Evolutionary conservation across 2,888 invertebrate genomes (phyloP), one percentile per base, ranked within the genome.

Genomic region (Hyles lineata): DNA sequence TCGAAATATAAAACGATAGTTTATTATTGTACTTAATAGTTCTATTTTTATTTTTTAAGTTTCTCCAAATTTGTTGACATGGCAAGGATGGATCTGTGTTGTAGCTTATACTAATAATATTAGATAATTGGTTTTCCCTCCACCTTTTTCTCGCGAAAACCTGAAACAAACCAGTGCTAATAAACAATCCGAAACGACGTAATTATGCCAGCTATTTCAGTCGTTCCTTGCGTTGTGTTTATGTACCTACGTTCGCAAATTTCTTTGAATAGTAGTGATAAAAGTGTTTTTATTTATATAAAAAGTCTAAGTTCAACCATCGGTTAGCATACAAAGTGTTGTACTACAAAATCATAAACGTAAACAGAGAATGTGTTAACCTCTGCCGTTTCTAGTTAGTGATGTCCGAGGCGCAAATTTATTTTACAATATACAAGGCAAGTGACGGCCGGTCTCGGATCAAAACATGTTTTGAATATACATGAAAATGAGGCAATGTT

Each of bases 101-200:
- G 32, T 5, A 67, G 15, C 19, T n/a, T 35, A 62, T n/a, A 32
- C 50, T 50, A 23, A 17, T 21, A 23, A 50, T 15, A 50, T 50
- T 67, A 15, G 43, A 8, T 35, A 63, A 35, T 63, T 35, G 35
- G 11, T 63, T 63, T 67, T 50, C 21, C 7, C 32, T 1, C 21
- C 50, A 11, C 43, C 23, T 35, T 50, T 43, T 23, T 43, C 43
- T 43, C 3, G 17, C 5, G 23, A 23, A 50, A 67, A 67, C 50
- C 67, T 74, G 72, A 74, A n/a, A 35, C 59, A 69, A 67, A 73
- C 61, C 71, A 67, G 74, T 74, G 72, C 23, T 70, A 73, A 43
- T 58, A 29, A 74, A 74, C 71, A 79, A 74, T 73, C 70, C 61
- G 23, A 67, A 67, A 67, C 67, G 67, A 67, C 23, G 67, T 67